These are phyloP conservation scores for Gulo gulo DNA, from an alignment of 2,113 vertebrate genomes.

Conservation along the genomic window DNA sequence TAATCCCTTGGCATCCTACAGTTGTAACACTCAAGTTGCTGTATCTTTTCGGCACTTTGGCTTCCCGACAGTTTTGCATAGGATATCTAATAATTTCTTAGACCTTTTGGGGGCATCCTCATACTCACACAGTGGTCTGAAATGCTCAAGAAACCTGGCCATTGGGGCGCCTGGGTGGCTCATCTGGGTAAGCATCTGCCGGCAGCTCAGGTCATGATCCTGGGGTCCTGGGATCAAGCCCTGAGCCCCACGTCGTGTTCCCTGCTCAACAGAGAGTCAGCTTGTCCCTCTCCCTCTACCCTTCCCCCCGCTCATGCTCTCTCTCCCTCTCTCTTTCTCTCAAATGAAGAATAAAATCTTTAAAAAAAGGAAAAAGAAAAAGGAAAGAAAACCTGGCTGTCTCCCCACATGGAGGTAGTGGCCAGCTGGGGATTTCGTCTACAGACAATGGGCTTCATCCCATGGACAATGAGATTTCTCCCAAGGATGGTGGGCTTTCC, in stretches of 20 bases:
- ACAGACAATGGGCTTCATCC: background rate
- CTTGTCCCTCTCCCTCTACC: too few species aligned
- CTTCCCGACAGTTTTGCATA: background rate
- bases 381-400: background rate
- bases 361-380: too few species aligned
- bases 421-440: background rate
- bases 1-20: background rate
- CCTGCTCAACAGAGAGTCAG: too few species aligned
- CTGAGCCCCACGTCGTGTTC: too few species aligned
- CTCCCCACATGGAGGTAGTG: background rate
- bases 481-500: background rate
- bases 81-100: background rate
- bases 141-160: background rate
- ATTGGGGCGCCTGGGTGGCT: too few species aligned
- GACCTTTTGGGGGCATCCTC: background rate
- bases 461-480: background rate
- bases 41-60: background rate
- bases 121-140: background rate
- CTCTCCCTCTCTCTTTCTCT: too few species aligned
- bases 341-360: too few species aligned
- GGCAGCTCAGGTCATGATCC: too few species aligned
- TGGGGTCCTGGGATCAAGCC: too few species aligned
- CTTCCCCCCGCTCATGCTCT: too few species aligned
- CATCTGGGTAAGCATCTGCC: too few species aligned
- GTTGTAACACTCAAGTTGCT: background rate